These are phyloP conservation scores for Dipodomys ordii DNA, from an alignment of 2,113 vertebrate genomes.

Conservation along the genomic window DNA sequence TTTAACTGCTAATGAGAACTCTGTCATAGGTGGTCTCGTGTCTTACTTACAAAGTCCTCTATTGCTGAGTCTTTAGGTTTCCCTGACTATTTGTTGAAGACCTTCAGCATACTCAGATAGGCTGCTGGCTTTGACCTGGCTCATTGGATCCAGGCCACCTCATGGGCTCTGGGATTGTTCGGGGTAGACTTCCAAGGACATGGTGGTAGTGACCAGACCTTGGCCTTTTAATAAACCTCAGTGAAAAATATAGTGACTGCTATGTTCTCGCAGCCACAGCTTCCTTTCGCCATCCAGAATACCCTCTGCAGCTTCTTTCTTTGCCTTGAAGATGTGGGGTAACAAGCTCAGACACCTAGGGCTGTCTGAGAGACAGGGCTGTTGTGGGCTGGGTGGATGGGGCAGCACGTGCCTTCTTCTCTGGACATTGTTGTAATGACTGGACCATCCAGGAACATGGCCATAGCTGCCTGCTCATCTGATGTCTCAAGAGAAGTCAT, in stretches of 20 bases:
- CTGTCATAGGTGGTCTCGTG: rapidly evolving
- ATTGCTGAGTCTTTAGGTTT: not conserved
- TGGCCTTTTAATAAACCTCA: rapidly evolving
- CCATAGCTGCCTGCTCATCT: not conserved
- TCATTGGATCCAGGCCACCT: not conserved
- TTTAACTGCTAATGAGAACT: not conserved
- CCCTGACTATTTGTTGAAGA: not conserved
- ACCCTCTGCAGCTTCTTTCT: not conserved
- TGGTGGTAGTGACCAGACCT: rapidly evolving
- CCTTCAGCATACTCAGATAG: not conserved
- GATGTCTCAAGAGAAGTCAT: not conserved
- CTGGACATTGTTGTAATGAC: rapidly evolving
- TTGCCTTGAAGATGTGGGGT: not conserved
- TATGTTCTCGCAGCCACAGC: not conserved
- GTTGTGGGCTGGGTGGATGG: rapidly evolving
- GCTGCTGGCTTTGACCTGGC: not conserved
- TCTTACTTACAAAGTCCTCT: not conserved
- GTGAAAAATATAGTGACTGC: rapidly evolving
- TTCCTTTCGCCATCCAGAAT: not conserved
- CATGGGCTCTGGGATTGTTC: no score
- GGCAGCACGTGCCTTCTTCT: not conserved
- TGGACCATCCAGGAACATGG: rapidly evolving
- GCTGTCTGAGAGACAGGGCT: no score
- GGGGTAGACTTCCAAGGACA: rapidly evolving
- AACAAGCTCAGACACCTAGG: not conserved